phyloP scores from a whole-genome alignment of 2,888 invertebrate species.

The Druceiella hillmani region DNA sequence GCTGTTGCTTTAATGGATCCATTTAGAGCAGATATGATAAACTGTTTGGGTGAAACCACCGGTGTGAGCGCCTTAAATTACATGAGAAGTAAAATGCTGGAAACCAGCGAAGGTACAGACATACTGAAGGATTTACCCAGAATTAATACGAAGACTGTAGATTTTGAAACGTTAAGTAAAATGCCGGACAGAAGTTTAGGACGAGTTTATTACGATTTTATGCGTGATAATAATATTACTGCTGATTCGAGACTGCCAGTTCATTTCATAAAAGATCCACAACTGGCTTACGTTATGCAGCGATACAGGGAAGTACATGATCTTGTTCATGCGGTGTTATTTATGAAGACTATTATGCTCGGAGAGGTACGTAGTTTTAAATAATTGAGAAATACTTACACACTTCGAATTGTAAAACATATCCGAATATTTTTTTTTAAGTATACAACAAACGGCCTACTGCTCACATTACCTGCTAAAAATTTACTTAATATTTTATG shows the following conservation, averaged over 20 bases:
- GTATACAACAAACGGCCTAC: no score
- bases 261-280: slow-evolving; percentile 83
- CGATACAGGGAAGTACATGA: slow-evolving; percentile 97
- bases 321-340: slow-evolving; percentile 83
- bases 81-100: slow-evolving; percentile 71
- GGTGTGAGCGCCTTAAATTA: slow-evolving; percentile 64
- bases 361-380: slow-evolving; percentile 61
- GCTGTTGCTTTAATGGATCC: slow-evolving; percentile 78
- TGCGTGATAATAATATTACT: slow-evolving; percentile 79
- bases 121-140: slow-evolving; percentile 77
- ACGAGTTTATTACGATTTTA: slow-evolving; percentile 77
- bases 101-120: slow-evolving; percentile 68
- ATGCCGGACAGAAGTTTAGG: slow-evolving; percentile 83
- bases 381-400: slow-evolving; percentile 95
- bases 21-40: slow-evolving; percentile 83
- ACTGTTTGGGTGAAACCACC: slow-evolving; percentile 90
- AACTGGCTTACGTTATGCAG: slow-evolving; percentile 94
- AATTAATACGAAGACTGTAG: slow-evolving; percentile 78
- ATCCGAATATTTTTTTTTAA: no score
- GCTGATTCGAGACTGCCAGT: slow-evolving; percentile 90
- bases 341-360: slow-evolving; percentile 93
- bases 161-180: slow-evolving; percentile 61
- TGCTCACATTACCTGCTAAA: no score
- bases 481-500: no score
- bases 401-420: no score